A percentile compares a stretch with the other conserved stretches of the same genome.
These are phyloP conservation scores for Fissipunctia ypsillon DNA, from an alignment of 2,888 invertebrate genomes.

Conservation along the genomic window DNA sequence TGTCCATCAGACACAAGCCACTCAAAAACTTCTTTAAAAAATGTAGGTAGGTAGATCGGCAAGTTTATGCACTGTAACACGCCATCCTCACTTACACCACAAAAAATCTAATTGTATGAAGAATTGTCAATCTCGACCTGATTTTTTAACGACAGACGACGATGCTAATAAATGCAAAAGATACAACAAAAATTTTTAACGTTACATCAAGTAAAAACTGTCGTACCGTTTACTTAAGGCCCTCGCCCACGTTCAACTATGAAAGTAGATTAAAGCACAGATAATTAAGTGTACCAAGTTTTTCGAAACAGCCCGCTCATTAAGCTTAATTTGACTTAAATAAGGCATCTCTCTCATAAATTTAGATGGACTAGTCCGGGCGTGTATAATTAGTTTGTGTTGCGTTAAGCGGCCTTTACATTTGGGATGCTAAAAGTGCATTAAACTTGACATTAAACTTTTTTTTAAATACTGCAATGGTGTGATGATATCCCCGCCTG, in stretches of 20 bases:
- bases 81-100: background rate
- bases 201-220: conserved; percentile 29
- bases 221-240: background rate
- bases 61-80: conserved; percentile 8
- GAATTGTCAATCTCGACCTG: conserved; percentile 11
- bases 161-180: conserved; percentile 25
- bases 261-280: conserved; percentile 42
- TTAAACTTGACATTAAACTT: background rate
- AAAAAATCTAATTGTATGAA: conserved; percentile 27
- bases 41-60: background rate
- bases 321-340: conserved; percentile 73
- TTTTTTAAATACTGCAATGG: background rate
- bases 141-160: conserved; percentile 13
- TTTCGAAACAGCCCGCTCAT: conserved; percentile 66
- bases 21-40: background rate
- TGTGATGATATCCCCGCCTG: too few relatives aligned
- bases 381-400: conserved; percentile 72
- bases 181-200: conserved; percentile 30
- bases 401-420: conserved; percentile 33
- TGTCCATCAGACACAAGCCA: background rate
- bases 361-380: conserved; percentile 62
- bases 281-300: conserved; percentile 55
- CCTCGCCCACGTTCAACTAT: conserved; percentile 35
- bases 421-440: background rate
- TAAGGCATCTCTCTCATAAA: conserved; percentile 75